These are phyloP conservation scores for Corvus cornix DNA, from an alignment of 2,113 vertebrate genomes.

Conservation along the genomic window DNA sequence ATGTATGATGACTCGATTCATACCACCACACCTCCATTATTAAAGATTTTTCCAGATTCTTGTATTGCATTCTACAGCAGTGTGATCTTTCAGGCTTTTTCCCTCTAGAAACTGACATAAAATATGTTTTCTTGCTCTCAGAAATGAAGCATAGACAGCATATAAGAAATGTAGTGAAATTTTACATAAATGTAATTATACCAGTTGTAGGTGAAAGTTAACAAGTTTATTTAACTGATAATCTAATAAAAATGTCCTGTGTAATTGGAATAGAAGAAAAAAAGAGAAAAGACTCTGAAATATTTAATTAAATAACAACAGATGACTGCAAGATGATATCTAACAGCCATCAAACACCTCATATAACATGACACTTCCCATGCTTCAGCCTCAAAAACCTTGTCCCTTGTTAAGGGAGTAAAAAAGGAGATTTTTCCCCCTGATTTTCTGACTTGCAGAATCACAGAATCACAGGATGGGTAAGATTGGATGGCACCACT, in stretches of 20 bases:
- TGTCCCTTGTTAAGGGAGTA: neutral
- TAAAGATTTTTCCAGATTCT: neutral
- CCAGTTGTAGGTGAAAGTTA: neutral
- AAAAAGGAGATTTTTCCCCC: neutral
- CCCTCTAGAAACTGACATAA: neutral
- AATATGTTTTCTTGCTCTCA: neutral
- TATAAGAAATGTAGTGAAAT: neutral
- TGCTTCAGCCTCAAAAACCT: neutral
- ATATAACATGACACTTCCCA: neutral
- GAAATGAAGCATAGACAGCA: neutral
- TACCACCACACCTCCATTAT: neutral
- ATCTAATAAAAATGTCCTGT: neutral
- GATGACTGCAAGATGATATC: neutral
- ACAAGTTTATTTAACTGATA: neutral
- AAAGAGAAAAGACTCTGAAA: neutral
- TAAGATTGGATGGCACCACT: neutral
- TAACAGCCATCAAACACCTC: accelerated
- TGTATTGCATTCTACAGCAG: neutral
- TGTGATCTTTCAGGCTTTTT: neutral
- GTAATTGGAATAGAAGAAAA: neutral
- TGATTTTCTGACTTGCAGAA: neutral
- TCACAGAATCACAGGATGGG: neutral
- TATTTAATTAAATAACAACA: neutral
- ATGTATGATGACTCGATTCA: neutral
- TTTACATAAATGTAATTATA: neutral